Evolutionary conservation across 2,888 invertebrate species (phyloP).

Genomic region (Gisinianus flammeolus): DNA sequence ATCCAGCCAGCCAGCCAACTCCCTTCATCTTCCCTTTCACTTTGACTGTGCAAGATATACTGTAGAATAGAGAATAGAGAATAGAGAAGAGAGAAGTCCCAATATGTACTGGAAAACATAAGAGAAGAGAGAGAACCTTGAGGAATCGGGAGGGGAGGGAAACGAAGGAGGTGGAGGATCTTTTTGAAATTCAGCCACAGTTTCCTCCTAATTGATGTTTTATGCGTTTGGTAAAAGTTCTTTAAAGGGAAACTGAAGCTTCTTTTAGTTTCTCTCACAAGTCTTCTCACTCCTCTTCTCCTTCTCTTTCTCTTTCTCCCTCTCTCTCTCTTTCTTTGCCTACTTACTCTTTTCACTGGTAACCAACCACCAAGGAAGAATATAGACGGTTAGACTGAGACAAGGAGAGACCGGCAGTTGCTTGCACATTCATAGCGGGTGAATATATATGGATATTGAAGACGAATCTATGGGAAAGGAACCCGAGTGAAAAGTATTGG

Average conservation of each 20-base stretch:
- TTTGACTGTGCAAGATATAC: not conserved
- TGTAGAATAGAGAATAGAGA: not conserved
- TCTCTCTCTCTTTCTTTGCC: not conserved
- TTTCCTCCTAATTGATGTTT: conserved; percentile 51
- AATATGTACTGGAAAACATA: not conserved
- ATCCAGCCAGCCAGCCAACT: conserved; percentile 21
- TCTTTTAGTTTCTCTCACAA: conserved; percentile 8
- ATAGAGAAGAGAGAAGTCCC: not conserved
- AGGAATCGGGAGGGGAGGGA: not conserved
- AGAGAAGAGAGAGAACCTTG: not conserved
- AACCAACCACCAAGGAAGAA: no score
- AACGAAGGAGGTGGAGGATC: conserved; percentile 22
- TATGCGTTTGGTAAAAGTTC: conserved; percentile 47
- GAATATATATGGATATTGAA: not conserved
- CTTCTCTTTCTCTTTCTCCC: not conserved
- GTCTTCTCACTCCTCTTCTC: conserved; percentile 20
- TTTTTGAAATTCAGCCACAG: conserved; percentile 46
- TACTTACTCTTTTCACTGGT: not conserved
- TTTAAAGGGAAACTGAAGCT: conserved; percentile 42
- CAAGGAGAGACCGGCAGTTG: no score
- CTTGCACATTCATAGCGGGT: no score
- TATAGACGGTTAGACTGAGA: no score
- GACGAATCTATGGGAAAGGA: not conserved
- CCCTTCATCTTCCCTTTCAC: not conserved
- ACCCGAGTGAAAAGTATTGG: conserved; percentile 14